phyloP scores from a whole-genome alignment of 2,888 invertebrate genomes.

The Tachina fera region DNA sequence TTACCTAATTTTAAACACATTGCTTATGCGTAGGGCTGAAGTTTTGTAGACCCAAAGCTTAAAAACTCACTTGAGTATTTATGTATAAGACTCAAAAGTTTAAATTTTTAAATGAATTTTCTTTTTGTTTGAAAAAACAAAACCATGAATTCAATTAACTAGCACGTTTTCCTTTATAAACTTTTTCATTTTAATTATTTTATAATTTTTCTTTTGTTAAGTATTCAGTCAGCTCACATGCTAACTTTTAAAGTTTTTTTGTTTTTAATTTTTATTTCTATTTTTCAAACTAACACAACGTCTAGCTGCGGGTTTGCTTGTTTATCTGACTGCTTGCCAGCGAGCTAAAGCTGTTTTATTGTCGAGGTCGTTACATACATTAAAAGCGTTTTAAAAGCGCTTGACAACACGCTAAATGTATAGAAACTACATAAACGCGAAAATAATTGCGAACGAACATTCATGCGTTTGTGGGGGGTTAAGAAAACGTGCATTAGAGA shows the following conservation, averaged over 20 bases:
- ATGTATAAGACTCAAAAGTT: too few species aligned
- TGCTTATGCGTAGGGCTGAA: too few species aligned
- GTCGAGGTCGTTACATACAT: constrained; percentile 64
- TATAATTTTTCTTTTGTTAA: too few species aligned
- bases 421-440: constrained; percentile 17
- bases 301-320: neutral
- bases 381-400: constrained; percentile 53
- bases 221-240: constrained; percentile 36
- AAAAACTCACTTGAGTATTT: too few species aligned
- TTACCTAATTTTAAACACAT: too few species aligned
- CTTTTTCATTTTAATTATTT: neutral
- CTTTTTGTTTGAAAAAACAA: neutral
- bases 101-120: neutral
- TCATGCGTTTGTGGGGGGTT: constrained; percentile 34
- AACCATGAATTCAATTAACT: constrained; percentile 39
- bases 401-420: constrained; percentile 61
- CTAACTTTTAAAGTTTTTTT: constrained; percentile 39
- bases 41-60: too few species aligned
- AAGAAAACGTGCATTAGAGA: constrained; percentile 13
- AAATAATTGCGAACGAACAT: neutral
- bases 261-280: constrained; percentile 16
- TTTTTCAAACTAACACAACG: constrained; percentile 18
- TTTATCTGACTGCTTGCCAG: neutral
- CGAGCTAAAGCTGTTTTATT: constrained; percentile 9
- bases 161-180: constrained; percentile 52